These are phyloP conservation scores for Limnephilus marmoratus DNA, from an alignment of 2,888 invertebrate genomes.

Conservation along the genomic window DNA sequence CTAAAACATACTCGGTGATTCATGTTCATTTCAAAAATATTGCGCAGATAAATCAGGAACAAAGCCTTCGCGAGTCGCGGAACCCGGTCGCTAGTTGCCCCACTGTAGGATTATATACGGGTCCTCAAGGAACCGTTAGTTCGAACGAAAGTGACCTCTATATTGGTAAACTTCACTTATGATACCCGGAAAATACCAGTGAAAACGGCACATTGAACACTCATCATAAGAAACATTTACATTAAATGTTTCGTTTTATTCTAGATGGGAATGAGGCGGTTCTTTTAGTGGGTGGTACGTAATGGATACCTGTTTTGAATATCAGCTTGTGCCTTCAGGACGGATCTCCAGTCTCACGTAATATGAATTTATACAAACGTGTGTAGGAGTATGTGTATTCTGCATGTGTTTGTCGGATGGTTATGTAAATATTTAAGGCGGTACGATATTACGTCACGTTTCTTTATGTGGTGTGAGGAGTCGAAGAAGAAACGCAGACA, in stretches of 20 bases:
- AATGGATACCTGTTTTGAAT: not conserved
- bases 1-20: not conserved
- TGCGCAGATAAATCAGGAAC: conserved; percentile 37
- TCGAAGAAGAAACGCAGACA: not conserved
- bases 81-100: conserved; percentile 51
- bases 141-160: conserved; percentile 65
- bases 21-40: conserved; percentile 15
- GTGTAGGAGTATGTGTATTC: conserved; percentile 5
- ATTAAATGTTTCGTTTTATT: not conserved
- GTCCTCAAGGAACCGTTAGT: conserved; percentile 59
- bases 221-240: not conserved
- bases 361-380: conserved; percentile 13
- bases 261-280: not conserved
- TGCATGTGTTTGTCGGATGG: conserved; percentile 13
- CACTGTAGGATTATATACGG: conserved; percentile 38
- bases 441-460: conserved; percentile 55
- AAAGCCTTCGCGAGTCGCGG: conserved; percentile 29
- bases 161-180: conserved; percentile 54
- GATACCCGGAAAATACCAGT: conserved; percentile 6
- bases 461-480: conserved; percentile 41
- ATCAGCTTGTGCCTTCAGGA: not conserved
- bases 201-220: not conserved
- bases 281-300: not conserved
- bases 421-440: conserved; percentile 59
- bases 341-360: conserved; percentile 40